Evolutionary conservation across 2,888 invertebrate genomes (phyloP).

Genomic region (Ryuthela nishihirai): DNA sequence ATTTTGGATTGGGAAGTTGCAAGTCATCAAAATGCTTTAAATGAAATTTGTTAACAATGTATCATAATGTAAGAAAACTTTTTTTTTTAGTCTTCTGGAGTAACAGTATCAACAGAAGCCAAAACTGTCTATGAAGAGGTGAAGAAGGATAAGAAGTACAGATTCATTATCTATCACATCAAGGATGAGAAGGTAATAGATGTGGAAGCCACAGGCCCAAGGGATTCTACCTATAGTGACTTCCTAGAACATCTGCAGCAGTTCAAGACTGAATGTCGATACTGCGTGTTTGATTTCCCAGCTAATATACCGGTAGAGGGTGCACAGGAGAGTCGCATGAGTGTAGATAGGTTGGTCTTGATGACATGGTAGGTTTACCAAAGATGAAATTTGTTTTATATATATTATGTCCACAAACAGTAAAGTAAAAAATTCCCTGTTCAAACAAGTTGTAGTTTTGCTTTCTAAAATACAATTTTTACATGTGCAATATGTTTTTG

Average conservation of each 20-base stretch:
- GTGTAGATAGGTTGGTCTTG: slow-evolving; percentile 58
- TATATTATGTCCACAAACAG: too few relatives aligned
- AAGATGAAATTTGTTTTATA: too few relatives aligned
- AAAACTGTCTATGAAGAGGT: slow-evolving; percentile 94
- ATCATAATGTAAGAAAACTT: too few relatives aligned
- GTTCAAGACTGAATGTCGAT: slow-evolving; percentile 88
- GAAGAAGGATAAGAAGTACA: slow-evolving; percentile 95
- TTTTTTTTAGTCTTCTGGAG: slow-evolving; percentile 68
- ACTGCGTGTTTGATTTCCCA: slow-evolving; percentile 89
- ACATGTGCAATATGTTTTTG: too few relatives aligned
- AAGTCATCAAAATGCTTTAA: too few relatives aligned
- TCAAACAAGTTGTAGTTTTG: too few relatives aligned
- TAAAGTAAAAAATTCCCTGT: too few relatives aligned
- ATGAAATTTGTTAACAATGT: too few relatives aligned
- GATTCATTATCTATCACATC: slow-evolving; percentile 94
- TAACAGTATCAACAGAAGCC: slow-evolving; percentile 91
- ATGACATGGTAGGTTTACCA: slow-evolving; percentile 85
- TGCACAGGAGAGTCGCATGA: slow-evolving; percentile 33
- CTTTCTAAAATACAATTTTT: too few relatives aligned
- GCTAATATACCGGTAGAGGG: slow-evolving; percentile 39
- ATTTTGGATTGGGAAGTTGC: too few relatives aligned
- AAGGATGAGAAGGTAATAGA: slow-evolving; percentile 88
- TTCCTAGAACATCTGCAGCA: slow-evolving; percentile 89
- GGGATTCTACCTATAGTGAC: slow-evolving; percentile 87
- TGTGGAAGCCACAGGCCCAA: slow-evolving; percentile 80